Conservation (phyloP, 2,888 invertebrate species). For the Amblyjoppa fuscipennis region DNA sequence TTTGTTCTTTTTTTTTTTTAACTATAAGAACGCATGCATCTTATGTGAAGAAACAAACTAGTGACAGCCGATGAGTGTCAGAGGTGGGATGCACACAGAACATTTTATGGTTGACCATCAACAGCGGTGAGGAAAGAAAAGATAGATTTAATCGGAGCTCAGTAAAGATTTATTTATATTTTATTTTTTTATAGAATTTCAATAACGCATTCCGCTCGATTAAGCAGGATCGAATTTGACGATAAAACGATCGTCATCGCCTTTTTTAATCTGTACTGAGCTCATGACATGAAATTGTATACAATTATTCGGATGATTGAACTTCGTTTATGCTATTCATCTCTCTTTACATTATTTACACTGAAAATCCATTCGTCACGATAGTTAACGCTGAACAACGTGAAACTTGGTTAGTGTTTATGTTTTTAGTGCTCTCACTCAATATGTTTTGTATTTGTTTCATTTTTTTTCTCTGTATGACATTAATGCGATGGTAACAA, state of each 20-base stretch:
- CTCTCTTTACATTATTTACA: slow-evolving; percentile 84
- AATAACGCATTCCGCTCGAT: not conserved
- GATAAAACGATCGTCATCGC: slow-evolving; percentile 47
- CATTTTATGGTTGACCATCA: slow-evolving; percentile 33
- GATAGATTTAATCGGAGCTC: slow-evolving; percentile 70
- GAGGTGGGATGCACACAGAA: slow-evolving; percentile 31
- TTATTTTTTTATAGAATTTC: slow-evolving; percentile 11
- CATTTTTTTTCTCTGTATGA: slow-evolving; percentile 62
- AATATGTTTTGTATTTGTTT: slow-evolving; percentile 39
- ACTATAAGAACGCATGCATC: slow-evolving; percentile 7
- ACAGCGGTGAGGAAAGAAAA: slow-evolving; percentile 71
- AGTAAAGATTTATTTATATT: slow-evolving; percentile 73
- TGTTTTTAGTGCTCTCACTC: slow-evolving; percentile 59
- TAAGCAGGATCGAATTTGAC: not conserved
- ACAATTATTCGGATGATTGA: slow-evolving; percentile 80
- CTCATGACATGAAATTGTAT: slow-evolving; percentile 79
- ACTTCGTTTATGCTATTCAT: slow-evolving; percentile 82
- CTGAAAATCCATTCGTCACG: slow-evolving; percentile 77
- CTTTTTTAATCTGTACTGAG: slow-evolving; percentile 72
- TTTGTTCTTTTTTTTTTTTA: not conserved
- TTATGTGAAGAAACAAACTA: slow-evolving; percentile 9
- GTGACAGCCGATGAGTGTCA: slow-evolving; percentile 25
- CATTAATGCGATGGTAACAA: slow-evolving; percentile 73
- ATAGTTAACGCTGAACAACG: slow-evolving; percentile 72
- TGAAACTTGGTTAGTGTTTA: slow-evolving; percentile 62